Conservation (phyloP, 2,888 invertebrate species). For the Aphidoletes aphidimyza region DNA sequence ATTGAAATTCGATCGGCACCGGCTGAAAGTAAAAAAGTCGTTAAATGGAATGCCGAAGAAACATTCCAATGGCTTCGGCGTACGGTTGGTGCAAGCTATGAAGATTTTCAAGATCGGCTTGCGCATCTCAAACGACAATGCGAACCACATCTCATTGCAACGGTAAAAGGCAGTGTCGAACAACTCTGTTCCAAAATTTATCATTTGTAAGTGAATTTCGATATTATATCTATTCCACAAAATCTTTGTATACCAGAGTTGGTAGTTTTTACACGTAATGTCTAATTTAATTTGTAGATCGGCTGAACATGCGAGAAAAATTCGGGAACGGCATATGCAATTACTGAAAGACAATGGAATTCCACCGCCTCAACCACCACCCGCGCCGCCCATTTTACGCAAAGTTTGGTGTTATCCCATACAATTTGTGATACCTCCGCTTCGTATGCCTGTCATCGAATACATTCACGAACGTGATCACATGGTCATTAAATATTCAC, state of each 20-base stretch:
- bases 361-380: conserved; percentile 72
- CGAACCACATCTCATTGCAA: conserved; percentile 94
- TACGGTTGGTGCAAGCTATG: conserved; percentile 93
- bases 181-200: conserved; percentile 95
- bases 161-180: conserved; percentile 93
- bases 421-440: conserved; percentile 87
- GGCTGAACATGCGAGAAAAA: conserved; percentile 90
- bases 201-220: conserved; percentile 69
- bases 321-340: conserved; percentile 85
- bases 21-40: conserved; percentile 93
- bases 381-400: conserved; percentile 78
- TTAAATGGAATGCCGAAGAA: conserved; percentile 98
- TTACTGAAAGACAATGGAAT: conserved; percentile 90
- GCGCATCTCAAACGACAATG: conserved; percentile 94
- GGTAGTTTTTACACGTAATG: too few relatives aligned
- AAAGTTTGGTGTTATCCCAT: conserved; percentile 97
- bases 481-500: conserved; percentile 80
- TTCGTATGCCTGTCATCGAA: conserved; percentile 86
- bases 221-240: neutral
- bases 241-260: too few relatives aligned
- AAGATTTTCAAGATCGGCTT: conserved; percentile 87
- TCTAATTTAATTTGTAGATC: too few relatives aligned
- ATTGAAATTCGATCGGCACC: conserved; percentile 94
- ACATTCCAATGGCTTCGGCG: conserved; percentile 95
- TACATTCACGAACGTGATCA: conserved; percentile 88